A percentile compares a stretch with the other conserved stretches of the same genome.
Conservation (phyloP, 2,113 vertebrate species). For the Octodon degus region DNA sequence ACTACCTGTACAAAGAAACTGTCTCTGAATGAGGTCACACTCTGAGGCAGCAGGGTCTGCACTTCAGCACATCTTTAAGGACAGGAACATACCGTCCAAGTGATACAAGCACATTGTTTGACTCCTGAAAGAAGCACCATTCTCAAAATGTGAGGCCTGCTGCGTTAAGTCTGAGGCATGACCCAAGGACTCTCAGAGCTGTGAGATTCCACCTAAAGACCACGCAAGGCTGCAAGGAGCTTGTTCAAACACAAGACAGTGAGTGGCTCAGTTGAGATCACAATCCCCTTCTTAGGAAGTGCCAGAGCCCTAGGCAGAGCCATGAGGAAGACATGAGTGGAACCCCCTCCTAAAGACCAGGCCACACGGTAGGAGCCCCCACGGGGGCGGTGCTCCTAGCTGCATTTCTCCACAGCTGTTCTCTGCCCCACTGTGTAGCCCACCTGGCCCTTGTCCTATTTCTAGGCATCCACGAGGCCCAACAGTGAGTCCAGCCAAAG, state of each 20-base stretch:
- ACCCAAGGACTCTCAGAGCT: background rate
- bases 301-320: background rate
- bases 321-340: background rate
- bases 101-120: background rate
- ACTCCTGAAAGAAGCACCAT: background rate
- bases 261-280: background rate
- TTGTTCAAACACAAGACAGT: background rate
- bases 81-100: background rate
- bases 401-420: background rate
- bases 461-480: background rate
- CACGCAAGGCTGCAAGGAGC: background rate
- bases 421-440: background rate
- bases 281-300: background rate
- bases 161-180: background rate
- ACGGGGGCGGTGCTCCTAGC: background rate
- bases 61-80: background rate
- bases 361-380: background rate
- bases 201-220: background rate
- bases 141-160: background rate
- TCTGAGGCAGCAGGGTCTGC: background rate
- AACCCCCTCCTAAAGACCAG: background rate
- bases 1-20: constrained; percentile 5
- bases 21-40: constrained; percentile 8
- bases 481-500: background rate
- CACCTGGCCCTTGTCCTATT: background rate